A percentile compares a stretch with the other conserved stretches of the same genome.
phyloP scores from a whole-genome alignment of 2,888 invertebrate species.

The Drosophila austrosaltans region DNA sequence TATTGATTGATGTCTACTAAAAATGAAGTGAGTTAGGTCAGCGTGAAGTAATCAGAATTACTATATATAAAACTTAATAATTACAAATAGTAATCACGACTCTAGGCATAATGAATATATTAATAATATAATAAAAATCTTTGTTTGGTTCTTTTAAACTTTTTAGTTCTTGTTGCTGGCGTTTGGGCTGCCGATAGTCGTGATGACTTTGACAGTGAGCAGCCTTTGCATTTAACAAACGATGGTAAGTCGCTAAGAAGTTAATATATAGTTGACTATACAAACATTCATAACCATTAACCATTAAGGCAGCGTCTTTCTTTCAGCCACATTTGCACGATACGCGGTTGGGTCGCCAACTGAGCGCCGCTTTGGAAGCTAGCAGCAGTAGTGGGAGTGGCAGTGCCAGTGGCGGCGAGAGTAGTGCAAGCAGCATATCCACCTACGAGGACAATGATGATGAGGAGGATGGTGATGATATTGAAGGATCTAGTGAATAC shows the following conservation, averaged over 20 bases:
- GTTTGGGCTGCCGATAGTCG: background rate
- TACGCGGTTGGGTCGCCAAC: constrained; percentile 57
- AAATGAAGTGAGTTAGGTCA: constrained; percentile 20
- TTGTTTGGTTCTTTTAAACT: background rate
- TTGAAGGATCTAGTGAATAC: constrained; percentile 72
- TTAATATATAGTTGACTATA: constrained; percentile 30
- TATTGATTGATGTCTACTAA: background rate
- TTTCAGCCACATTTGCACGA: constrained; percentile 81
- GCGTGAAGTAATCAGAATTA: background rate
- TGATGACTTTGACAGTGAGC: constrained; percentile 63
- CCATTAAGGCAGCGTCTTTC: constrained; percentile 84
- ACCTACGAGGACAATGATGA: constrained; percentile 59
- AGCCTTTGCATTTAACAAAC: constrained; percentile 75
- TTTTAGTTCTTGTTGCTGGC: constrained; percentile 43
- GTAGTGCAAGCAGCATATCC: constrained; percentile 43
- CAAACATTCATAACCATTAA: constrained; percentile 70
- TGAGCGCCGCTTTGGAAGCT: constrained; percentile 40
- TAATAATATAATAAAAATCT: background rate
- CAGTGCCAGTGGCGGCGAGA: constrained; percentile 45
- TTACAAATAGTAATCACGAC: background rate
- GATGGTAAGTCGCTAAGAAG: constrained; percentile 72
- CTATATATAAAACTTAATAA: background rate
- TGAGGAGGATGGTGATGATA: constrained; percentile 49
- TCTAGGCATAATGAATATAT: background rate
- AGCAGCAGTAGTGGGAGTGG: constrained; percentile 48